A percentile compares a stretch with the other conserved stretches of the same genome.
phyloP scores from a whole-genome alignment of 1,140 invertebrate species.

The Acyrthosiphon pisum region DNA sequence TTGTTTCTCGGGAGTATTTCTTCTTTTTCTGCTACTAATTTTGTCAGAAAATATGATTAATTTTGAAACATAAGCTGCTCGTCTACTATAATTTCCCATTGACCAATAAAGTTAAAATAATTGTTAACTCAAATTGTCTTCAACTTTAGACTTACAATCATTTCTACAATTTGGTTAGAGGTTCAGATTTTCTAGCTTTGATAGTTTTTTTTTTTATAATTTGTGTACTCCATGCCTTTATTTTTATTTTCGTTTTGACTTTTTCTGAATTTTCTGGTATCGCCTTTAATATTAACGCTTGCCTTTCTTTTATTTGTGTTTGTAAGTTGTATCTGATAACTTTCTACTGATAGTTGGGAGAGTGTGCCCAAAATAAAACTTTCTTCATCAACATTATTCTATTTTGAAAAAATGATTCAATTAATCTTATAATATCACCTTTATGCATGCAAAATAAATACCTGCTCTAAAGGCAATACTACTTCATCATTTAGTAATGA shows the following conservation, averaged over 20 bases:
- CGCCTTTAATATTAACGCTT: not conserved
- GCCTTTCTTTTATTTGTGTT: not conserved
- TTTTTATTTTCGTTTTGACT: not conserved
- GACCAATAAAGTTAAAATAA: not conserved
- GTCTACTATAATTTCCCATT: not conserved
- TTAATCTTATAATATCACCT: not conserved
- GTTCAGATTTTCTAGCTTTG: not conserved
- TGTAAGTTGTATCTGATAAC: not conserved
- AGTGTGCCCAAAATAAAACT: not conserved
- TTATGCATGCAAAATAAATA: not conserved
- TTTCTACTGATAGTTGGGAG: not conserved
- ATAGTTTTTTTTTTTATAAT: not conserved
- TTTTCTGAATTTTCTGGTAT: not conserved
- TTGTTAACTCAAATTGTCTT: not conserved
- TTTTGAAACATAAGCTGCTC: not conserved
- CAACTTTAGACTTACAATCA: not conserved
- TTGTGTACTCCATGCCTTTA: not conserved
- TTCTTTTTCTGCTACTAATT: not conserved
- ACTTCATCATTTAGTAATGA: too few relatives aligned
- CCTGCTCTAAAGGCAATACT: not conserved
- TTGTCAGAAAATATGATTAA: not conserved
- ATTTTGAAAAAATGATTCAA: too few relatives aligned
- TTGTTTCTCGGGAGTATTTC: not conserved
- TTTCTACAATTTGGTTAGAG: not conserved
- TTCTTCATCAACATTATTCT: not conserved